A percentile compares a stretch with the other conserved stretches of the same genome.
These are phyloP conservation scores for Vultur gryphus DNA, from an alignment of 2,797 vertebrate species.

Conservation along the genomic window DNA sequence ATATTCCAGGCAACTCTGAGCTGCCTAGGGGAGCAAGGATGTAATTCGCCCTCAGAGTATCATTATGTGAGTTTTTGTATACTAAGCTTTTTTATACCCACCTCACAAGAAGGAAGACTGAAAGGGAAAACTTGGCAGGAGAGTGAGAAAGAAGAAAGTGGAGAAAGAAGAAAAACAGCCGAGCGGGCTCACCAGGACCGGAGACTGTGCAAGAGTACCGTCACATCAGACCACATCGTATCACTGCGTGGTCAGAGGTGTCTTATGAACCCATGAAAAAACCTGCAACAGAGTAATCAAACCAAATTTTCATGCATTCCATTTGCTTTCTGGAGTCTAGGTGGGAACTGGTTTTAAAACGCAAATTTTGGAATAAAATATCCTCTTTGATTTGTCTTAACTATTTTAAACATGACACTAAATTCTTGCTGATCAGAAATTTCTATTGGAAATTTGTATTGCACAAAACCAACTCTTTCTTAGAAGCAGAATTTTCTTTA, in stretches of 20 bases:
- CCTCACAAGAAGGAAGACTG: not conserved
- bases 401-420: not conserved
- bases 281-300: not conserved
- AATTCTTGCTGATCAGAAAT: not conserved
- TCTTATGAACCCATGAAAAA: not conserved
- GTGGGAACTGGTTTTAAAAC: not conserved
- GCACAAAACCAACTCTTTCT: not conserved
- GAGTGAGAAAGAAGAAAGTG: not conserved
- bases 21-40: not conserved
- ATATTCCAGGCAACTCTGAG: not conserved
- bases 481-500: not conserved
- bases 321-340: not conserved
- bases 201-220: accelerated
- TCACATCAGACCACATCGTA: accelerated
- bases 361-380: not conserved
- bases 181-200: accelerated
- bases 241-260: accelerated
- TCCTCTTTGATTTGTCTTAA: not conserved
- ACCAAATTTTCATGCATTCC: not conserved
- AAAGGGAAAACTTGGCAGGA: not conserved
- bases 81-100: constrained; percentile 18
- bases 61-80: constrained; percentile 2
- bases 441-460: not conserved
- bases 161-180: constrained; percentile 7
- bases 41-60: not conserved